phyloP scores from a whole-genome alignment of 2,888 invertebrate species.

The Zygogramma bicolorata region DNA sequence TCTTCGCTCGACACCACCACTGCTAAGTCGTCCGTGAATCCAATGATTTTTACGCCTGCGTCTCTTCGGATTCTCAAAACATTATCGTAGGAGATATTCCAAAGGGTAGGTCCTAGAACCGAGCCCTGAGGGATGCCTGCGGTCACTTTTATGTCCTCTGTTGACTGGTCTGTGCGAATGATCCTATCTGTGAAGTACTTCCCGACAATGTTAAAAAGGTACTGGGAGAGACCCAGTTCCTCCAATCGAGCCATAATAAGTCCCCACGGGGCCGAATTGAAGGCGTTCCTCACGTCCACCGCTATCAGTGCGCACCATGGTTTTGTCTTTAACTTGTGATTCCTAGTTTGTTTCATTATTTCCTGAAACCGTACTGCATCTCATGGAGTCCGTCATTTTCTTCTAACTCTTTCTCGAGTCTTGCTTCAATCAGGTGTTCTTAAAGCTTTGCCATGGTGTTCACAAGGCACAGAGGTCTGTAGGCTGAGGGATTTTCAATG shows the following conservation, averaged over 20 bases:
- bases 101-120: neutral
- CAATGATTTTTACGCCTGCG: neutral
- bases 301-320: constrained; percentile 5
- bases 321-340: neutral
- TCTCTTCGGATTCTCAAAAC: neutral
- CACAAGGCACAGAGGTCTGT: constrained; percentile 28
- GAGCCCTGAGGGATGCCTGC: neutral
- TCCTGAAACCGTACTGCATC: constrained; percentile 31
- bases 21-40: neutral
- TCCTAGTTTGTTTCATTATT: neutral
- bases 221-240: neutral
- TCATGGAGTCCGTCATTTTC: neutral
- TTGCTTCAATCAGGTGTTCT: constrained; percentile 1
- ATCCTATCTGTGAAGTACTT: neutral
- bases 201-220: neutral
- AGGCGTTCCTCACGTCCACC: constrained; percentile 27
- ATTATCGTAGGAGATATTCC: neutral
- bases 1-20: neutral
- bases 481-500: neutral
- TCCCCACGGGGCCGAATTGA: constrained; percentile 19
- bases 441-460: constrained; percentile 14
- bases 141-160: neutral
- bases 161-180: neutral
- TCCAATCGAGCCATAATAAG: neutral
- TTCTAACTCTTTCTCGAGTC: constrained; percentile 21